Evolutionary conservation across 2,888 invertebrate species (phyloP).

Genomic region (Chydorus sphaericus): DNA sequence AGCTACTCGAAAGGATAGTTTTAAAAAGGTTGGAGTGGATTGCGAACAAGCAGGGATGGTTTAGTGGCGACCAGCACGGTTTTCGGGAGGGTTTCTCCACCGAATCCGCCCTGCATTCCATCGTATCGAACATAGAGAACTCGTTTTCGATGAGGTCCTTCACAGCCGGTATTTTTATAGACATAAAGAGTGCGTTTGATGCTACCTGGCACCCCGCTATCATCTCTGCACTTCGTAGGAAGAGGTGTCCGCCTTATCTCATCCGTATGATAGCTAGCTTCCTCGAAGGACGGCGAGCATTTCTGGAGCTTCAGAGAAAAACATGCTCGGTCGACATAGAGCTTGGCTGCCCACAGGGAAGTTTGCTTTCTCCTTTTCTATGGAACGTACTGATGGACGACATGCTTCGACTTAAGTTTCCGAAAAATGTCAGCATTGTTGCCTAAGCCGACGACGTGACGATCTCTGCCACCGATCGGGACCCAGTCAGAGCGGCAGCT

Average conservation of each 20-base stretch:
- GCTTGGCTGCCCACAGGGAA: neutral
- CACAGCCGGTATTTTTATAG: neutral
- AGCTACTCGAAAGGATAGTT: neutral
- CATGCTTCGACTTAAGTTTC: neutral
- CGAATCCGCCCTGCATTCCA: neutral
- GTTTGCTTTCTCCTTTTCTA: neutral
- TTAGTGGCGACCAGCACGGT: neutral
- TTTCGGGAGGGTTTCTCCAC: neutral
- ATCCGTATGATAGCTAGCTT: neutral
- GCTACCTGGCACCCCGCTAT: neutral
- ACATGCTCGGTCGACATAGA: neutral
- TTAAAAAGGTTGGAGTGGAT: neutral
- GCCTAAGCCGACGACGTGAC: conserved; percentile 1
- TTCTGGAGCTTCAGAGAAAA: neutral
- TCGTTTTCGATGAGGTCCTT: neutral
- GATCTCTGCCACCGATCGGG: neutral
- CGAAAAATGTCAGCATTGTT: neutral
- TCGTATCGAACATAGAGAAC: neutral
- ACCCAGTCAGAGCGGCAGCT: neutral
- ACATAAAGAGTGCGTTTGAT: conserved; percentile 5
- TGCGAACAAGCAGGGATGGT: neutral
- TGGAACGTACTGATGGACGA: neutral
- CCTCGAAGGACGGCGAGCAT: neutral
- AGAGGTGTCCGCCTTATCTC: neutral
- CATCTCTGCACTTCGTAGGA: neutral